Percentiles rank a stretch among this genome's conserved stretches.
These are phyloP conservation scores for Cremastobaeus sp. DNA, from an alignment of 2,888 invertebrate species.

Conservation along the genomic window DNA sequence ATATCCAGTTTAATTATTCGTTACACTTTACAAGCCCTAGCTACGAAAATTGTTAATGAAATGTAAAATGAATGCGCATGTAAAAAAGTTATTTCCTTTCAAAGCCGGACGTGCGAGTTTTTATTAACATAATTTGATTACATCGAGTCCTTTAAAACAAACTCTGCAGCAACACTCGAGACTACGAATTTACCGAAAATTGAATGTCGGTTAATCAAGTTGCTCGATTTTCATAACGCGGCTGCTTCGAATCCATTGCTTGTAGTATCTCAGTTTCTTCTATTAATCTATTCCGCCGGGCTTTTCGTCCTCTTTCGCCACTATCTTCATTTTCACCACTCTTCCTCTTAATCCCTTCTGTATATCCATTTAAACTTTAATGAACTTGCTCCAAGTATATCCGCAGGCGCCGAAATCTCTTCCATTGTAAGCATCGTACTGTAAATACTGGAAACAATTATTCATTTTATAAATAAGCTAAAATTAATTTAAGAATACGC, in stretches of 20 bases:
- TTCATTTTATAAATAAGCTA: slow-evolving; percentile 31
- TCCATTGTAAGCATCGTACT: slow-evolving; percentile 32
- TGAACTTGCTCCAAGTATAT: slow-evolving; percentile 44
- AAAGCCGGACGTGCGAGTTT: no score
- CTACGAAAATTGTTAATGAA: no score
- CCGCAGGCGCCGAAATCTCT: slow-evolving; percentile 45
- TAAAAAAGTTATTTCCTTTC: no score
- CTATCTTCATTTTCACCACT: slow-evolving; percentile 23
- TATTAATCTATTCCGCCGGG: slow-evolving; percentile 36
- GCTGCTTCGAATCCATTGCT: slow-evolving; percentile 14
- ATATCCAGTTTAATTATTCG: no score
- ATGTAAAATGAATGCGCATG: no score
- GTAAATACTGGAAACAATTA: slow-evolving; percentile 49
- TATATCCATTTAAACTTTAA: slow-evolving; percentile 54
- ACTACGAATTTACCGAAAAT: no score
- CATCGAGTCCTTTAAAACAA: no score
- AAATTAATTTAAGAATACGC: slow-evolving; percentile 31
- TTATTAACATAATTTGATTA: no score
- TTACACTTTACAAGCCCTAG: no score
- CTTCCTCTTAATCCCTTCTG: slow-evolving; percentile 41
- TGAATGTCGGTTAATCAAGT: not conserved
- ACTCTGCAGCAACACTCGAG: no score
- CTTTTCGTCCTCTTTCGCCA: slow-evolving; percentile 24
- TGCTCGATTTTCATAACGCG: slow-evolving; percentile 1
- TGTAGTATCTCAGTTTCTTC: slow-evolving; percentile 28